A percentile compares a stretch with the other conserved stretches of the same genome.
phyloP scores from a whole-genome alignment of 1,140 invertebrate species.

The Vollenhovia emeryi region DNA sequence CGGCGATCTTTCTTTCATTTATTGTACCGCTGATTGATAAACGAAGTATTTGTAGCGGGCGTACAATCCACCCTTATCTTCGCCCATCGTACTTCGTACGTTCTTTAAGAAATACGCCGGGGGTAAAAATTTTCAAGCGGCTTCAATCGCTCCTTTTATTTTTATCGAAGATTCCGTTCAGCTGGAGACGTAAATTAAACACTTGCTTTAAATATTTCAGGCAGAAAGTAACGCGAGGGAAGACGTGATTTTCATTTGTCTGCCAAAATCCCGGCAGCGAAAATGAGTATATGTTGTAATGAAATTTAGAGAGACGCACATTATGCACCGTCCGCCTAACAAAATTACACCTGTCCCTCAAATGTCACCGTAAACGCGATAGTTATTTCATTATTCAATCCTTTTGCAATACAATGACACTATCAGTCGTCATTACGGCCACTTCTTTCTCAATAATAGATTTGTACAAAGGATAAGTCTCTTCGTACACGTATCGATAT shows the following conservation, averaged over 20 bases:
- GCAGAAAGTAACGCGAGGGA: not conserved
- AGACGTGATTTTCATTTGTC: not conserved
- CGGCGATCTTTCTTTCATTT: not conserved
- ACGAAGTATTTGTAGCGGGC: not conserved
- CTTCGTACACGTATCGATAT: not conserved
- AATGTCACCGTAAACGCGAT: not conserved
- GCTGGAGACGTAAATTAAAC: not conserved
- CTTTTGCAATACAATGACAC: not conserved
- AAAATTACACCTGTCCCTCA: not conserved
- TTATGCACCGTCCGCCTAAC: not conserved
- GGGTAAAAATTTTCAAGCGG: not conserved
- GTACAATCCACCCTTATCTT: not conserved
- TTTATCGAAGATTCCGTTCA: not conserved
- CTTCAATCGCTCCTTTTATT: not conserved
- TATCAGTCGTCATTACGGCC: not conserved
- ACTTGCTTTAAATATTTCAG: not conserved
- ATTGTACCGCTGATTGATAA: not conserved
- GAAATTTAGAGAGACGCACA: not conserved
- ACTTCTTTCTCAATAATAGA: not conserved
- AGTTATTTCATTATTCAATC: slow-evolving; percentile 3
- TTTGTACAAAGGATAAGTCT: not conserved
- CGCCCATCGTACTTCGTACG: not conserved
- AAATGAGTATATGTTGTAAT: slow-evolving; percentile 4
- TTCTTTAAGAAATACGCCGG: not conserved
- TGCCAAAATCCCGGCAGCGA: not conserved